Base-by-base conservation (phyloP, 2,797 vertebrate species). In the Diglossa cyanea region DNA sequence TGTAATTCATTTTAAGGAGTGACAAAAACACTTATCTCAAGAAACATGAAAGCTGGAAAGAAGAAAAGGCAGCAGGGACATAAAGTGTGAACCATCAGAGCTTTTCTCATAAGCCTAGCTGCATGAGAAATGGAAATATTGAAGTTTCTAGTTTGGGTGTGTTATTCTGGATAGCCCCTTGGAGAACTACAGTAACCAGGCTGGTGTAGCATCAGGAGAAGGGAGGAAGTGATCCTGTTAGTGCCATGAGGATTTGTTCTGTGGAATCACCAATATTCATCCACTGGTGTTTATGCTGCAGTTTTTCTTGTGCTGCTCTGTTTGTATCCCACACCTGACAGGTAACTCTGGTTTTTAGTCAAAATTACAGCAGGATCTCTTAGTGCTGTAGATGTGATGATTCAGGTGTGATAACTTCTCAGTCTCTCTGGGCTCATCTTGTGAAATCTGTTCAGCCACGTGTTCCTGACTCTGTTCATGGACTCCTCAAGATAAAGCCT, bases 11-110 rank as follows among this genome's bases (percentile, higher is more conserved):
- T 74, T 60, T 37, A 53, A 63, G 62, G 39, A 93, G 26, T 60
- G 75, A 91, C 65, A 96, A 95, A 74, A 78, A 13, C 68, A 60
- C 73, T 93, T 91, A 50, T 93, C 80, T 95, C 82, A 35, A 82
- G 81, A 58, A 81, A 85, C 16, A 25, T 35, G 72, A 82, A 83
- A 91, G 33, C 50, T 75, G 40, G 51, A 48, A 89, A 77, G 82
- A 75, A 88, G 61, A 80, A 70, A 84, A 88, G 67, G n/a, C 44
- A 90, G n/a, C 19, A 68, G 28, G 48, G 33, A 47, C 45, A 24
- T 65, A 62, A 89, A 95, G 62, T 53, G 37, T 11, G 58, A 90
- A 65, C 65, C 35, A 21, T 48, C 44, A 65, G 65, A 82, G 53
- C 8, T 92, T 83, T 76, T 83, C 21, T 87, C 24, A 10, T 45